Evolutionary conservation across 2,113 vertebrate genomes (phyloP).

Genomic region (Bos indicus): DNA sequence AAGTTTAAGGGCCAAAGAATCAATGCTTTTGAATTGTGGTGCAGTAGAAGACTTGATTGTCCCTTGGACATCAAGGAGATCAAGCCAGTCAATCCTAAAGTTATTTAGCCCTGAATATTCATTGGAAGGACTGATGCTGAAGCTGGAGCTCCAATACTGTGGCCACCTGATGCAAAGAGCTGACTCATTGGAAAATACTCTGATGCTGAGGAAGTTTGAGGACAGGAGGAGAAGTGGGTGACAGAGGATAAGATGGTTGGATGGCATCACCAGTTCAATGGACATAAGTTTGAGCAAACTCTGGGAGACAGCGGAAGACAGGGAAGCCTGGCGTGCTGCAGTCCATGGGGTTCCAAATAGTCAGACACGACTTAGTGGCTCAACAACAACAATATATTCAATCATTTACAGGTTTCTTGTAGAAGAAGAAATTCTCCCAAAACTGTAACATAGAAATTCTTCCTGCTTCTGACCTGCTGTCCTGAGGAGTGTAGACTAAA

Average conservation of each 20-base stretch:
- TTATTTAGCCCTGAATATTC: not conserved
- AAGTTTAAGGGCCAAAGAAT: not conserved
- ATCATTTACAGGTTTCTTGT: not conserved
- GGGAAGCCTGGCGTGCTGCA: not conserved
- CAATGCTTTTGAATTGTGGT: not conserved
- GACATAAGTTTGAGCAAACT: not conserved
- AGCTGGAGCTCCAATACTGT: not conserved
- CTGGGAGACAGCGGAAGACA: not conserved
- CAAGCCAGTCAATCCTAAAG: not conserved
- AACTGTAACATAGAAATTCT: not conserved
- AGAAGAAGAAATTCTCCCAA: not conserved
- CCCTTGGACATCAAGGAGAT: not conserved
- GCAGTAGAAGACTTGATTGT: not conserved
- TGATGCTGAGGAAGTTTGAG: not conserved
- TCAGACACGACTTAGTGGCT: accelerated
- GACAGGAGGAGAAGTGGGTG: not conserved
- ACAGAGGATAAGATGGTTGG: not conserved
- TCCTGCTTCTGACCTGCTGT: not conserved
- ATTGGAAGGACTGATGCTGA: not conserved
- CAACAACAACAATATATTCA: not conserved
- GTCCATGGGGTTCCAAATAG: not conserved
- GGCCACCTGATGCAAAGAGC: not conserved
- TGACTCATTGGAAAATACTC: not conserved
- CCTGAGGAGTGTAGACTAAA: not conserved
- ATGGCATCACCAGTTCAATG: not conserved